phyloP scores from a whole-genome alignment of 2,797 vertebrate genomes.

The Mionectes olivaceus region DNA sequence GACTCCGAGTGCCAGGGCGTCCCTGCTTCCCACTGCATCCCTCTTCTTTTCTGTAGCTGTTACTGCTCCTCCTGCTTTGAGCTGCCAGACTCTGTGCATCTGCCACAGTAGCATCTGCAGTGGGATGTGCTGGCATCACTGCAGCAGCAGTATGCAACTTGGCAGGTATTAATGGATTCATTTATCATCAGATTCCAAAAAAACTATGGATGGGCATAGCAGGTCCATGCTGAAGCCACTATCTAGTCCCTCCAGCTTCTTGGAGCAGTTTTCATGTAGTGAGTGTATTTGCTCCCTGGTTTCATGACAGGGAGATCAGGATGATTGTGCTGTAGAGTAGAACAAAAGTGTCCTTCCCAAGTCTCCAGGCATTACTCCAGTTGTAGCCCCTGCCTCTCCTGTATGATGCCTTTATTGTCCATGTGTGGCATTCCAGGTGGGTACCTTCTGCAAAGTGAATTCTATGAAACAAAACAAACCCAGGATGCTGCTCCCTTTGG shows the following conservation, averaged over 20 bases:
- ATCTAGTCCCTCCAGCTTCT: background rate
- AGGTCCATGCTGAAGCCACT: background rate
- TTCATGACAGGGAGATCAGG: background rate
- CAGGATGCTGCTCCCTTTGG: background rate
- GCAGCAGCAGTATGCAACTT: background rate
- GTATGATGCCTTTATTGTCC: background rate
- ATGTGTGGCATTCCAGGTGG: background rate
- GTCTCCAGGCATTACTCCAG: background rate
- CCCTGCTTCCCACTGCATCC: background rate
- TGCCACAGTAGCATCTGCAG: background rate
- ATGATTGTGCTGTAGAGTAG: background rate
- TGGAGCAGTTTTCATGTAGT: background rate
- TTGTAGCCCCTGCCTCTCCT: background rate
- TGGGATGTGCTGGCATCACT: background rate
- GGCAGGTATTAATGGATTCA: background rate
- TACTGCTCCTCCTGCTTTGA: background rate
- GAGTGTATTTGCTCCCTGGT: background rate
- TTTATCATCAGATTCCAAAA: background rate
- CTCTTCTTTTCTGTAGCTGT: background rate
- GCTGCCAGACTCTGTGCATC: background rate
- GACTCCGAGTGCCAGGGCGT: background rate
- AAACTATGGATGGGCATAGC: background rate
- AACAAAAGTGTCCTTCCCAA: background rate
- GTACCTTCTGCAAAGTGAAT: background rate
- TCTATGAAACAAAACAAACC: background rate